phyloP scores from a whole-genome alignment of 2,113 vertebrate genomes.

The Rana temporaria region DNA sequence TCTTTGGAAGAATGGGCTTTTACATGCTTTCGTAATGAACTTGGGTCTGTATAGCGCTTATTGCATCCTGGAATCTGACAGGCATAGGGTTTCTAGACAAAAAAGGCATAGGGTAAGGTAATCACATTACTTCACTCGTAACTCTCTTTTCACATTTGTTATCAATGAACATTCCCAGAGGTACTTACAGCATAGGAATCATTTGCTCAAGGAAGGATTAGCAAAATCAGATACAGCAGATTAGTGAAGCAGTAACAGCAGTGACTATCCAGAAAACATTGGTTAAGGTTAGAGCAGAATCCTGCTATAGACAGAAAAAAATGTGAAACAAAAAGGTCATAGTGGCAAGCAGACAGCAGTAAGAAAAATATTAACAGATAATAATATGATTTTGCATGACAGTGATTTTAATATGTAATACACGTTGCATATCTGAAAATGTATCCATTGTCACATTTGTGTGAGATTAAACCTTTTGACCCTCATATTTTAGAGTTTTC shows the following conservation, averaged over 20 bases:
- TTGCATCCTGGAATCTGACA: conserved; percentile 94
- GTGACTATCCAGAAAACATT: conserved; percentile 75
- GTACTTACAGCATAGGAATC: conserved; percentile 80
- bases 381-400: neutral
- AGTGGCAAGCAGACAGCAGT: conserved; percentile 51
- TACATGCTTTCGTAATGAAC: conserved; percentile 94
- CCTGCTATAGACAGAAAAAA: conserved; percentile 76
- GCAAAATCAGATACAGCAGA: conserved; percentile 68
- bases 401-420: no score
- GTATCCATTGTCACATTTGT: no score
- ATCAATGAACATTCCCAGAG: conserved; percentile 63
- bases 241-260: conserved; percentile 76
- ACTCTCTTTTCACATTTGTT: conserved; percentile 57
- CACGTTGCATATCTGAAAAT: no score
- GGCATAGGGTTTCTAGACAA: conserved; percentile 91
- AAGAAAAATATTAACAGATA: neutral
- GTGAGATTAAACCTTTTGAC: no score
- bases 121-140: conserved; percentile 43
- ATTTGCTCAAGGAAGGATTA: conserved; percentile 77
- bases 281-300: conserved; percentile 75
- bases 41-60: conserved; percentile 97
- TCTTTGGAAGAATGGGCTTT: conserved; percentile 94
- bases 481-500: no score
- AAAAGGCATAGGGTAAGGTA: conserved; percentile 50
- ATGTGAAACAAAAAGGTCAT: conserved; percentile 68